A percentile compares a stretch with the other conserved stretches of the same genome.
phyloP scores from a whole-genome alignment of 2,888 invertebrate genomes.

The Thysanoteuthis rhombus region DNA sequence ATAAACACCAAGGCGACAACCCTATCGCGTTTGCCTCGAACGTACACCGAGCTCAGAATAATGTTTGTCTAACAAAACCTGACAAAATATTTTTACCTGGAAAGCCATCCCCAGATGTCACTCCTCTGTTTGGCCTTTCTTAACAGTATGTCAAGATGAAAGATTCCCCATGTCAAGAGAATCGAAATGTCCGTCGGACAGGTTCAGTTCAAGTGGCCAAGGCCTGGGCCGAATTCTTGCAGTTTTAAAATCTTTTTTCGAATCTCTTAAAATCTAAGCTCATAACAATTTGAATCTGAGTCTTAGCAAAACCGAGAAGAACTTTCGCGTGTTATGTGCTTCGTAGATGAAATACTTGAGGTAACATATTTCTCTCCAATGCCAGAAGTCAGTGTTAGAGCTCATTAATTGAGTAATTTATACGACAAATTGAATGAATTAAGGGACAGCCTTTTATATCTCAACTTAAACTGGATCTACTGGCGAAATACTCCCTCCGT shows the following conservation, averaged over 20 bases:
- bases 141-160: background rate
- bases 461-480: no score
- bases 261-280: background rate
- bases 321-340: no score
- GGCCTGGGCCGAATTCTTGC: background rate
- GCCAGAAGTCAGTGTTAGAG: no score
- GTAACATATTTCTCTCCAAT: no score
- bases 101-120: background rate
- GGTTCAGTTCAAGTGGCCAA: background rate
- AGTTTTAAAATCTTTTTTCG: background rate
- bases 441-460: no score
- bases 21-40: background rate
- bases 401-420: no score
- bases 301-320: no score
- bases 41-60: background rate
- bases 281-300: background rate
- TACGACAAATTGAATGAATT: no score
- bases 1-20: background rate
- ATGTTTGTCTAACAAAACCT: background rate
- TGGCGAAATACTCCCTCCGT: no score
- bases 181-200: background rate
- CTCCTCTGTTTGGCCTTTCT: background rate
- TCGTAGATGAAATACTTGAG: no score
- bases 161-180: background rate
- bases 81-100: background rate